Evolutionary conservation across 1,140 invertebrate species (phyloP).

Genomic region (Rhopalosiphum padi): DNA sequence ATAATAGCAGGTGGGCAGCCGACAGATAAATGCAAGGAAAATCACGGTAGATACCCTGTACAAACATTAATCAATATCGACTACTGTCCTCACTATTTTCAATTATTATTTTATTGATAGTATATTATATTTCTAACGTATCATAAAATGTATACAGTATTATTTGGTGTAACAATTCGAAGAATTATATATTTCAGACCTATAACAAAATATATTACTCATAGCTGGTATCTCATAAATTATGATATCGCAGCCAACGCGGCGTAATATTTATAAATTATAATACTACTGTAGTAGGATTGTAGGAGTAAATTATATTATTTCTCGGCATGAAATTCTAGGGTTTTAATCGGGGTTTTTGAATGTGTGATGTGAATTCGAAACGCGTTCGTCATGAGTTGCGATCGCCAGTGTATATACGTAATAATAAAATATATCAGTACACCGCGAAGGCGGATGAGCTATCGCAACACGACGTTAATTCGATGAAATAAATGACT

Average conservation of each 20-base stretch:
- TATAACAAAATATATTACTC: not conserved
- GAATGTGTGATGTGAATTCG: not conserved
- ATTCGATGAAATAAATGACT: not conserved
- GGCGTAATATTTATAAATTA: not conserved
- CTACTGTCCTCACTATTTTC: not conserved
- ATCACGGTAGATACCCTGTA: too few species aligned
- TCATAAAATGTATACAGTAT: not conserved
- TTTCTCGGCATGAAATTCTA: not conserved
- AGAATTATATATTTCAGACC: not conserved
- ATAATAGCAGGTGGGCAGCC: not conserved
- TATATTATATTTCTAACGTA: not conserved
- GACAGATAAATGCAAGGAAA: not conserved
- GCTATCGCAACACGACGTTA: not conserved
- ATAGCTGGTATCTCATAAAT: not conserved
- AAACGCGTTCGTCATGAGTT: not conserved
- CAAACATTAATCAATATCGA: too few species aligned
- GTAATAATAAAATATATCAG: not conserved
- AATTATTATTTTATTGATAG: not conserved
- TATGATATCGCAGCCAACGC: not conserved
- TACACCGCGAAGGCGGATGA: not conserved
- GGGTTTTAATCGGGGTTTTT: not conserved
- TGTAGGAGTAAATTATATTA: not conserved
- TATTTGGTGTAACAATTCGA: not conserved
- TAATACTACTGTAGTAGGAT: not conserved
- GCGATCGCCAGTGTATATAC: not conserved